Base-by-base conservation (phyloP, 2,797 vertebrate species). In the Schizothorax lantsangensis region DNA sequence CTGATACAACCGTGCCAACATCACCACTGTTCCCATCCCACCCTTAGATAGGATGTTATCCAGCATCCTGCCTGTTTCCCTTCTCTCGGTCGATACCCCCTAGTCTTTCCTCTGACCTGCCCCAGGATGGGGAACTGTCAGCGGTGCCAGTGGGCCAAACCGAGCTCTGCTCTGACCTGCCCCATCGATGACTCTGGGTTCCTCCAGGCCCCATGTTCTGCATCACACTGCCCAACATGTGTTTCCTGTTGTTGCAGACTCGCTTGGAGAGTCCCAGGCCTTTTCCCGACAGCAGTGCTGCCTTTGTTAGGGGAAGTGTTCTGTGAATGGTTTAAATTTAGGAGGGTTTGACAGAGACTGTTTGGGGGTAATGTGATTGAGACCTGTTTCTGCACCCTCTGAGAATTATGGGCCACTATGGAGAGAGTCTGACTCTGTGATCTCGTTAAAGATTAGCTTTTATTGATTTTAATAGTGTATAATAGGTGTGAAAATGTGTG, bases 251-350 rank as follows among this genome's bases (percentile, higher is more conserved):
- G 84, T 88, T 89, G 78, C 47, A 80, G 88, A 92, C 92, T 91
- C 91, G 87, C 88, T 87, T 40, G 84, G 93, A 94, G 93, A 94
- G 93, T 93, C 91, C 94, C 91, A 93, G 91, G 92, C 92, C 94
- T 94, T 97, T 97, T 97, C 97, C 96, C 96, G 96, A 95, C 89
- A 93, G 93, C 93, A 95, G 95, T 91, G 82, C 86, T 88, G 85
- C 94, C 95, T 97, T 97, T 97, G 95, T 96, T 96, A 94, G 95
- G 9, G 38, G 94, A 92, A 89, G 90, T 92, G 49, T 93, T 91
- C 93, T 96, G 94, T 94, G 96, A 95, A 94, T 90, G 90, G 91
- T 93, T 95, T 95, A 95, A 93, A 95, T 95, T 94, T 96, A 94
- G 93, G 93, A 88, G 88, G 92, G 89, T 93, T 91, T 91, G 82